Evolutionary conservation across 2,797 vertebrate species (phyloP).

Genomic region (Eutrigla gurnardus): DNA sequence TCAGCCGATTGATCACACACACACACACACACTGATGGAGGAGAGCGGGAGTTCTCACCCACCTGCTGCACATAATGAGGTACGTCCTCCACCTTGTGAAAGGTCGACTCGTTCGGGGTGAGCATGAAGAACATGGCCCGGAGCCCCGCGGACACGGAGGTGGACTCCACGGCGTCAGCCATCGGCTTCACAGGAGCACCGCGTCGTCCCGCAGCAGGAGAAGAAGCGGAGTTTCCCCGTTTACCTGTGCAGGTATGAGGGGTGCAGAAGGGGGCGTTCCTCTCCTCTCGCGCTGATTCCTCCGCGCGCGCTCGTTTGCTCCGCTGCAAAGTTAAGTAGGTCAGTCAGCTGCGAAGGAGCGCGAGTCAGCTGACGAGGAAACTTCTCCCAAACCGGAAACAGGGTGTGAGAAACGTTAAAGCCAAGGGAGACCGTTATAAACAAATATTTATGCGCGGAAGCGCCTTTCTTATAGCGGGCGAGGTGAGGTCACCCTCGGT

Average conservation of each 20-base stretch:
- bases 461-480: not conserved
- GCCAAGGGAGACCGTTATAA: not conserved
- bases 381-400: not conserved
- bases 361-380: not conserved
- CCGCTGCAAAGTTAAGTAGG: slow-evolving; percentile 26
- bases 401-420: not conserved
- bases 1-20: not conserved
- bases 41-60: slow-evolving; percentile 51
- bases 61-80: slow-evolving; percentile 92
- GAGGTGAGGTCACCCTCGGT: not conserved
- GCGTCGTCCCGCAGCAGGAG: no score
- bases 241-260: slow-evolving; percentile 66
- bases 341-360: slow-evolving; percentile 43
- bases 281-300: no score
- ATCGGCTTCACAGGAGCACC: slow-evolving; percentile 22
- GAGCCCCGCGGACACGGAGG: slow-evolving; percentile 73
- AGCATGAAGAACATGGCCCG: slow-evolving; percentile 87
- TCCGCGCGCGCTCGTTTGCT: not conserved
- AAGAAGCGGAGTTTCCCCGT: no score
- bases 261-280: slow-evolving; percentile 35
- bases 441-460: not conserved
- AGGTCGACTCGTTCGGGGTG: slow-evolving; percentile 87
- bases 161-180: slow-evolving; percentile 40
- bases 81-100: slow-evolving; percentile 86
- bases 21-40: not conserved